These are phyloP conservation scores for Melanerpes formicivorus DNA, from an alignment of 2,113 vertebrate species.

Conservation along the genomic window DNA sequence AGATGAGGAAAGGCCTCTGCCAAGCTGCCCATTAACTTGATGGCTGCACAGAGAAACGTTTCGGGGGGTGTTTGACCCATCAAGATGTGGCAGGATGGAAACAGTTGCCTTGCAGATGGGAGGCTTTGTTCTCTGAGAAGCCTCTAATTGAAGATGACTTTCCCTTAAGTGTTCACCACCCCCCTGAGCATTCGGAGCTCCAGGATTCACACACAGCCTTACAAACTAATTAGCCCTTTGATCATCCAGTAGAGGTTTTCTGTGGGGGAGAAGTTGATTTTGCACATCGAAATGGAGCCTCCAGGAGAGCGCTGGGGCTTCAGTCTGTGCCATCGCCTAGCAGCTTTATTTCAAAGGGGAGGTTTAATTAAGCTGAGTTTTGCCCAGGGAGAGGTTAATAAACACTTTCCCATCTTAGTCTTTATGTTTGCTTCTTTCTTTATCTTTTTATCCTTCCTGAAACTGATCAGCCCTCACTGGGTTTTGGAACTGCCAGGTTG, in stretches of 20 bases:
- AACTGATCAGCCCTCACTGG: not conserved
- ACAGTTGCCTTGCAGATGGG: not conserved
- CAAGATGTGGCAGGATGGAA: not conserved
- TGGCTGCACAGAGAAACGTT: accelerated
- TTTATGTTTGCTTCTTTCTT: no score
- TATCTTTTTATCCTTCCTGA: not conserved
- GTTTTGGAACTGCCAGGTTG: not conserved
- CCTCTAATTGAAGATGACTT: not conserved
- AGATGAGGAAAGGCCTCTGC: not conserved
- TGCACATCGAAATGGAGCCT: not conserved
- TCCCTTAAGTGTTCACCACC: not conserved
- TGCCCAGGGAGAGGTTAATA: not conserved
- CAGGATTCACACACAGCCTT: not conserved
- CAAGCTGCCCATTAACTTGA: not conserved
- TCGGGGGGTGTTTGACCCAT: not conserved
- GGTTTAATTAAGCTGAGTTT: not conserved
- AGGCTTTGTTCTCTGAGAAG: not conserved
- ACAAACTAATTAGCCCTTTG: constrained; percentile 17
- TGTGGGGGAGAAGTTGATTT: not conserved
- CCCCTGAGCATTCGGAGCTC: not conserved
- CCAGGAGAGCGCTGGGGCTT: not conserved
- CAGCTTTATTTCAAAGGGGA: not conserved
- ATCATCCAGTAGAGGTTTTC: not conserved
- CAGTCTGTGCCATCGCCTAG: not conserved
- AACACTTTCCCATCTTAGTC: not conserved